Base-by-base conservation (phyloP, 2,797 vertebrate species). In the Melanotaenia nigrans region DNA sequence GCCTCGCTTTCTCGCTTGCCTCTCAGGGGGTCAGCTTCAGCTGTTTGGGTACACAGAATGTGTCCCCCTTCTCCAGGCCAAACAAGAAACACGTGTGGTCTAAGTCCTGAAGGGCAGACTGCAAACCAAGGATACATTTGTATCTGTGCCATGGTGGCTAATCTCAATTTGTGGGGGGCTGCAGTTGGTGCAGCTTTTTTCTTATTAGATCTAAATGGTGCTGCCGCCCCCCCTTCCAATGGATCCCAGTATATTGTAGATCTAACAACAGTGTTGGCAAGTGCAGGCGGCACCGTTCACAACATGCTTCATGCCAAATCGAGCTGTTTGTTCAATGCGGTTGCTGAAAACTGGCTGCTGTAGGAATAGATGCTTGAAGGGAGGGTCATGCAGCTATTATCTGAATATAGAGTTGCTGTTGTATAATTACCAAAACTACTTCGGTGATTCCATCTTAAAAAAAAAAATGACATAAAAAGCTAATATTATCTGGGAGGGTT, bases 21-120 rank as follows among this genome's bases (percentile, higher is more conserved):
- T 85, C 89, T 84, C 66, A 5, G 73, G 83, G 81, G 90, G 84
- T 54, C 83, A 75, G 79, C 81, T 90, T 92, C 86, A 92, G 90
- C 91, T 93, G 91, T 89, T 87, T 90, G 76, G 82, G 78, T 82
- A 90, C 82, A 88, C 85, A 88, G 88, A 89, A 75, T 75, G 81
- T 85, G 82, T 83, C 85, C 83, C 73, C 64, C 70, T 62, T 68
- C 77, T 60, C 35, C 55, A 73, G 69, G 73, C 86, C 78, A 89
- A 93, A 93, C 82, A 79, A 89, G 85, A 83, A 92, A 87, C 90
- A 93, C 81, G 89, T 92, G 91, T 92, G 85, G 75, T 84, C 79
- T 38, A 65, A 90, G 85, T 83, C 85, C 82, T 84, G 79, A 62
- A 79, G 75, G 80, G 71, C 75, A 75, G 71, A 67, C 83, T 65